Evolutionary conservation across 2,797 vertebrate genomes (phyloP), one percentile per base, ranked within the genome.

Genomic region (Geotrypetes seraphini): DNA sequence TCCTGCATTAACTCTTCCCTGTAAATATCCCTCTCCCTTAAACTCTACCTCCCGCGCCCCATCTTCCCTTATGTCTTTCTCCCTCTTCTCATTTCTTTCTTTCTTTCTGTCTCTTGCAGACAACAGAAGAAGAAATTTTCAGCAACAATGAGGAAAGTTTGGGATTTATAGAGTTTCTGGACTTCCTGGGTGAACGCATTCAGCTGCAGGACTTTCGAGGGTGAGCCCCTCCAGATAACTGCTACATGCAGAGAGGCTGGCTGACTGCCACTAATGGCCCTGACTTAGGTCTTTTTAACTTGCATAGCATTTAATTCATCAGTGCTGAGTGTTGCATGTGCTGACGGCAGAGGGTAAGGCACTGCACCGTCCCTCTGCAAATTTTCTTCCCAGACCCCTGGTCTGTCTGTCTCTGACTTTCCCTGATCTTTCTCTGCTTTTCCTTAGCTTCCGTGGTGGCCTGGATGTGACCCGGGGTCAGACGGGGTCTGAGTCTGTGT

Each of bases 391-490:
- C n/a, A n/a, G n/a, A n/a, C 29, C 14, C 6, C 9, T 16, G n/a
- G n/a, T n/a, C n/a, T n/a, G n/a, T n/a, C n/a, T n/a, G n/a, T n/a
- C n/a, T n/a, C n/a, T n/a, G n/a, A n/a, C n/a, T n/a, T n/a, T n/a
- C n/a, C n/a, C n/a, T n/a, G n/a, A n/a, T n/a, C n/a, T n/a, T n/a
- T n/a, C n/a, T n/a, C n/a, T n/a, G n/a, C n/a, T 19, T 5, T 19
- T 8, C 19, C 22, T 47, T 48, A 94, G 91, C 5, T 95, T 95
- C 53, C 83, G 88, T 44, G 91, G 90, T 45, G 91, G 91, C 35
- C 69, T 94, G 54, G 91, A 93, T 25, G 87, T 94, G 32, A 88
- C 75, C 58, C 83, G 85, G 36, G 89, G 88, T 29, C 91, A 95
- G 57, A 95, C 91, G 3, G 91, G 91, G 74, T 84, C 69, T 5